Base-by-base conservation (phyloP, 2,797 vertebrate species). In the Lycodopsis pacificus region DNA sequence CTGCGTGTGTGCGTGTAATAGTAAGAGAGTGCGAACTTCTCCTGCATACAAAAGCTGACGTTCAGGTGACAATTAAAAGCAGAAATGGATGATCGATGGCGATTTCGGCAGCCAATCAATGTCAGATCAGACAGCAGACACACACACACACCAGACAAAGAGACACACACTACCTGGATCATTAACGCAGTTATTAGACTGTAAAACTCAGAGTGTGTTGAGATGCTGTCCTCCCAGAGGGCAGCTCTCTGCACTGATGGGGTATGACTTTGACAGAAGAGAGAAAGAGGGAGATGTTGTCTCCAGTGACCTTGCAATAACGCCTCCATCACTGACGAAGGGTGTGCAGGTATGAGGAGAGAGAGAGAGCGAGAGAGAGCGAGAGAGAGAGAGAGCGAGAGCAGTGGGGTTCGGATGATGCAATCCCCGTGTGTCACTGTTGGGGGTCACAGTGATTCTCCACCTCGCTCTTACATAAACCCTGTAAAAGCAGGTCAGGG, bases 21-120 rank as follows among this genome's bases (percentile, higher is more conserved):
- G 89, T 57, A 62, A 62, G 83, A 66, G 80, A 85, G 67, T 57
- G 79, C 0, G 46, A 80, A 92, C 90, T 76, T 85, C 80, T 71
- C 74, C 85, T 87, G 90, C 85, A 93, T 92, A 87, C 90, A 85
- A 86, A 93, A 89, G 38, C 65, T 34, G 74, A 79, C 25, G 44
- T 66, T 84, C 86, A 91, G 84, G 88, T 92, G 84, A 81, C 83
- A 88, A 80, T 81, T 67, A 76, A 74, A 72, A 72, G 64, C 77
- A 77, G 68, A 84, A 80, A 72, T 34, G n/a, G 59, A 83, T 68
- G 64, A 80, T 86, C 56, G 63, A 79, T 83, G 79, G 48, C 64
- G 32, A 62, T 81, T 86, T 84, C 66, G 76, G 10, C 61, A 54
- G 54, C 17, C 65, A 63, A 58, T 86, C 77, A 7, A 80, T 80